Percentiles rank a stretch among this genome's conserved stretches.
phyloP scores from a whole-genome alignment of 2,888 invertebrate species.

The Eumacrocentrus americanus region DNA sequence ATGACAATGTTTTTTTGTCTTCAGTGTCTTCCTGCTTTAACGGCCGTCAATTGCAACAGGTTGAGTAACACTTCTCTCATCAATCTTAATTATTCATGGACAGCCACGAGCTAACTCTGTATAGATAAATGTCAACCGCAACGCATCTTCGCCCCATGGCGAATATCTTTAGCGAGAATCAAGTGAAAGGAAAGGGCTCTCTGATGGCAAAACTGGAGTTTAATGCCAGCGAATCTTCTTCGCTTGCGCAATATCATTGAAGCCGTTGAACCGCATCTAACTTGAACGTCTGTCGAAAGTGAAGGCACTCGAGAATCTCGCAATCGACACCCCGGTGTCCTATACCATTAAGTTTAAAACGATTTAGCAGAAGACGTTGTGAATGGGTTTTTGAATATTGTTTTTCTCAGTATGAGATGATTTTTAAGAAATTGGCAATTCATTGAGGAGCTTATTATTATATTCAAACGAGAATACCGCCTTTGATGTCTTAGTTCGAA shows the following conservation, averaged over 20 bases:
- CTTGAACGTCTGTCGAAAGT: slow-evolving; percentile 8
- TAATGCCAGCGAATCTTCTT: slow-evolving; percentile 16
- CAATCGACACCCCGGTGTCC: too few relatives aligned
- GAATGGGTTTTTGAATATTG: too few relatives aligned
- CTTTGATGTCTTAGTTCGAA: too few relatives aligned
- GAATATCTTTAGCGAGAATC: slow-evolving; percentile 15
- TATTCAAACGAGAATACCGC: too few relatives aligned
- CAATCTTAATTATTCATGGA: slow-evolving; percentile 1
- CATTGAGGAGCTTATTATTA: too few relatives aligned
- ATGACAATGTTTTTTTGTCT: background rate
- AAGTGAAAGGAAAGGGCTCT: slow-evolving; percentile 35
- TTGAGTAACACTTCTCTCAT: background rate
- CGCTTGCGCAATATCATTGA: slow-evolving; percentile 35
- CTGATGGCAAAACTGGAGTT: slow-evolving; percentile 8
- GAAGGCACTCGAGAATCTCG: background rate
- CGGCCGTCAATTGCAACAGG: background rate
- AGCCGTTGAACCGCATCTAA: slow-evolving; percentile 18
- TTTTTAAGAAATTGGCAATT: too few relatives aligned
- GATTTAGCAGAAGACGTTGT: too few relatives aligned
- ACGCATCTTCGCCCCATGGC: slow-evolving; percentile 6
- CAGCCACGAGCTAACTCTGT: background rate
- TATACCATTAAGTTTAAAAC: too few relatives aligned
- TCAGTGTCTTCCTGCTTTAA: background rate
- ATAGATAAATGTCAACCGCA: slow-evolving; percentile 1
- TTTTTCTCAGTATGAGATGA: too few relatives aligned